Evolutionary conservation across 2,797 vertebrate genomes (phyloP), one percentile per base, ranked within the genome.

Genomic region (Chelmon rostratus): DNA sequence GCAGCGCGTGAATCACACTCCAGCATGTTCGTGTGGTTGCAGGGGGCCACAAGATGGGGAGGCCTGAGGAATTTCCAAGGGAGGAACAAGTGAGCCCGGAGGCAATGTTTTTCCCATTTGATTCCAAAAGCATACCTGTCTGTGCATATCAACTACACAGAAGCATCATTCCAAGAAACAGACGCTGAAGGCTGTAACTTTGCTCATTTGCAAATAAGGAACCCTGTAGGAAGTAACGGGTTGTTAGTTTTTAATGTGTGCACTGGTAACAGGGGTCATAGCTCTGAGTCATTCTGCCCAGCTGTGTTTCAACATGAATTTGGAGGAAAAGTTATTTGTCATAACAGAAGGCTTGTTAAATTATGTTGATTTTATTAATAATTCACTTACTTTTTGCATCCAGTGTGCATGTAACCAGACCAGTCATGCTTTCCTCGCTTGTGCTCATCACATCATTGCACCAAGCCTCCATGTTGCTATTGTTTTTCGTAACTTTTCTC

Each of bases 21-120:
- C 72, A 57, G 73, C 71, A 57, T 67, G 79, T 80, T 73, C 69
- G 18, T 74, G 71, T 78, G 88, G 73, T 81, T 87, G 76, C 50
- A 72, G 42, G 54, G 78, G 79, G 76, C 66, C 52, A 68, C 67
- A 70, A 44, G 49, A 84, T 54, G 66, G 76, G 82, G 85, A 89
- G 86, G 83, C 86, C 82, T 83, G 81, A 92, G 91, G 92, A 94
- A 94, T 93, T 94, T 94, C 82, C 89, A 91, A 80, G 52, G n/a
- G 37, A 78, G 84, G 89, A 94, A 92, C 91, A 90, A 85, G 81
- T 76, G 59, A 86, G 86, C 91, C 93, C 35, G 18, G 71, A 90
- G 92, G 94, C 89, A 0, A 61, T n/a, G 78, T 79, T 86, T 91
- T 92, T 90, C 82, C 73, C 68, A 71, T 90, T 87, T 64, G 79